A percentile compares a stretch with the other conserved stretches of the same genome.
Conservation (phyloP, 2,888 invertebrate genomes). For the Fragum whitleyi region DNA sequence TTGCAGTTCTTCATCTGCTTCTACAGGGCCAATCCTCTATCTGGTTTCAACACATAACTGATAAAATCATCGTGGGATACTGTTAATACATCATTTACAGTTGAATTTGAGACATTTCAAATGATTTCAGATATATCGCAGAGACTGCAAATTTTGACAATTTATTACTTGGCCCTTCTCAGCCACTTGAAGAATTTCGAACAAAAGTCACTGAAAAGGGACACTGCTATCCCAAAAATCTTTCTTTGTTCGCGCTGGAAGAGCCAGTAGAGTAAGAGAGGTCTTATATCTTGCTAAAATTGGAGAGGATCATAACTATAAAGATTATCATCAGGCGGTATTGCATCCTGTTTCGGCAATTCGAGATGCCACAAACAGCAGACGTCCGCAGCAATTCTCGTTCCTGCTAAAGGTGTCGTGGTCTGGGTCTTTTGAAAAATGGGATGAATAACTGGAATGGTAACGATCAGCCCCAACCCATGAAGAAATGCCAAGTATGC, state of each 20-base stretch:
- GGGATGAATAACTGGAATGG: not conserved
- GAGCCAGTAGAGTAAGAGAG: too few relatives aligned
- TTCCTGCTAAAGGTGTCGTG: not conserved
- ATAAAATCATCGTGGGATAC: not conserved
- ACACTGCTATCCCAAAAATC: not conserved
- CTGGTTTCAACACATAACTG: not conserved
- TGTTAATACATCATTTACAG: not conserved
- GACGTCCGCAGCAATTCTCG: not conserved
- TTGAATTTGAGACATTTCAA: not conserved
- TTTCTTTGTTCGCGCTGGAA: too few relatives aligned
- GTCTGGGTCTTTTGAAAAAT: not conserved
- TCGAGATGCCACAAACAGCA: too few relatives aligned
- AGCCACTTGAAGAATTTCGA: slow-evolving; percentile 36
- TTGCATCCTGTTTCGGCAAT: too few relatives aligned
- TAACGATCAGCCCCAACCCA: not conserved
- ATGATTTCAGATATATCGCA: not conserved
- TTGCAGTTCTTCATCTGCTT: not conserved
- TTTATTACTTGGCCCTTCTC: not conserved
- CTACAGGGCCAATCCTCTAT: not conserved
- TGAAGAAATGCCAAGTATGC: not conserved
- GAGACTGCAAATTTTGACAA: slow-evolving; percentile 27
- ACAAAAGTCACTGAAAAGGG: slow-evolving; percentile 25
- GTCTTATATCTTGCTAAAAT: too few relatives aligned
- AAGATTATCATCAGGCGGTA: not conserved
- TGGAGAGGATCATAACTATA: too few relatives aligned